Evolutionary conservation across 2,888 invertebrate genomes (phyloP), one percentile per base, ranked within the genome.

Genomic region (Lycia hirtaria): DNA sequence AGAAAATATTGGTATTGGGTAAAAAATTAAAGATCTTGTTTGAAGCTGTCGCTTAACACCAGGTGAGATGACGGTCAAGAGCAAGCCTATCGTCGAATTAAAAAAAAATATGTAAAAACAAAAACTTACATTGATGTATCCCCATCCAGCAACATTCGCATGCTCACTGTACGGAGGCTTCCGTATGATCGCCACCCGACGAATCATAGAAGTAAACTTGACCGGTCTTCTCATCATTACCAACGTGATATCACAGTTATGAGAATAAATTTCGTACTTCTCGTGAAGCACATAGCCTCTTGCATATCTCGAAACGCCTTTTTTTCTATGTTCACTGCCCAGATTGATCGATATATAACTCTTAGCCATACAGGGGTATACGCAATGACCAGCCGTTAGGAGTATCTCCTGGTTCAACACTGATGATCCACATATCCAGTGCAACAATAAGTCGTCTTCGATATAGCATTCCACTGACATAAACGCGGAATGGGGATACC

Each of bases 131-230:
- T 57, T 54, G 28, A 15, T 44, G 12, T 47, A 4, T 17, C 61
- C 61, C 61, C 61, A 61, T 41, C 61, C 61, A 9, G 61, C 61
- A 19, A 61, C n/a, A 4, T 26, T 44, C 6, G 61, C 61, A 1
- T n/a, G n/a, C 28, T 61, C 57, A 2, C n/a, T n/a, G 10, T 61
- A 61, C 10, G 61, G 61, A 24, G 61, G 61, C 0, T 12, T 38
- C 20, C 15, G 56, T 49, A 60, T 43, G 17, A 55, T 38, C 9
- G 61, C 57, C 10, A 38, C 20, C 5, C 38, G 20, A 1, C 20
- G 20, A 5, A 38, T 4, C 12, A n/a, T 20, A 10, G 38, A 38
- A 6, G 5, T n/a, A n/a, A 38, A 38, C 19, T 20, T n/a, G 0
- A 38, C 22, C n/a, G 38, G 38, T 6, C 4, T 38, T n/a, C 20